Evolutionary conservation across 2,113 vertebrate species (phyloP).

Genomic region (Rhea pennata): DNA sequence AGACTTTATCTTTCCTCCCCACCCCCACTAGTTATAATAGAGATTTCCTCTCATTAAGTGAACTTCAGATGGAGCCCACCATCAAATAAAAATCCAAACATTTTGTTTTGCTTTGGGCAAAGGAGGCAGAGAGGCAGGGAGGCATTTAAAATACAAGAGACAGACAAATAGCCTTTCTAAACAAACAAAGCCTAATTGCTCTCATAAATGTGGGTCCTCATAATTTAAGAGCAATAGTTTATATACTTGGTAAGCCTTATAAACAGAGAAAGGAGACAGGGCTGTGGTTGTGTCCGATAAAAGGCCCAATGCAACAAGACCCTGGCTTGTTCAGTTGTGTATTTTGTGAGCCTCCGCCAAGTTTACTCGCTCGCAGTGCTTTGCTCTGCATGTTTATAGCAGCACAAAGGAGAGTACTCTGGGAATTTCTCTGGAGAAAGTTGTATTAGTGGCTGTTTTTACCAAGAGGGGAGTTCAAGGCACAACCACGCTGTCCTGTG

Average conservation of each 20-base stretch:
- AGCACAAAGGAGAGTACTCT: slow-evolving; percentile 46
- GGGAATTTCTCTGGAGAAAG: slow-evolving; percentile 44
- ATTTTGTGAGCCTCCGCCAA: slow-evolving; percentile 73
- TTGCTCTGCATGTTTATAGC: slow-evolving; percentile 65
- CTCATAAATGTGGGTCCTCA: slow-evolving; percentile 74
- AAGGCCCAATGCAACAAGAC: slow-evolving; percentile 70
- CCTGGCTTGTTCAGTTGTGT: slow-evolving; percentile 76
- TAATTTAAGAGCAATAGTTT: slow-evolving; percentile 75
- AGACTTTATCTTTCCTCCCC: slow-evolving; percentile 1
- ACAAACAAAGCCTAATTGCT: slow-evolving; percentile 76
- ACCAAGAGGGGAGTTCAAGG: not conserved
- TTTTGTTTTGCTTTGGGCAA: slow-evolving; percentile 72
- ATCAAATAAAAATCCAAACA: slow-evolving; percentile 68
- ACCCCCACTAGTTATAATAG: not conserved
- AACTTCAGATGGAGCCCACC: slow-evolving; percentile 54
- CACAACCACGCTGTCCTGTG: not conserved
- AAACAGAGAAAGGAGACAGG: slow-evolving; percentile 68
- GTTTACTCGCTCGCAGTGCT: slow-evolving; percentile 71
- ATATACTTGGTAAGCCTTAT: slow-evolving; percentile 69
- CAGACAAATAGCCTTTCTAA: slow-evolving; percentile 75
- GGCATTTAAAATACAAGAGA: slow-evolving; percentile 63
- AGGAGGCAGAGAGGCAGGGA: slow-evolving; percentile 50
- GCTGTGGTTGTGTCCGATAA: slow-evolving; percentile 66
- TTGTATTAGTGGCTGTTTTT: not conserved
- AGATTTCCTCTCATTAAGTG: slow-evolving; percentile 45